phyloP scores from a whole-genome alignment of 1,140 invertebrate species.

The Leptinotarsa defecta region DNA sequence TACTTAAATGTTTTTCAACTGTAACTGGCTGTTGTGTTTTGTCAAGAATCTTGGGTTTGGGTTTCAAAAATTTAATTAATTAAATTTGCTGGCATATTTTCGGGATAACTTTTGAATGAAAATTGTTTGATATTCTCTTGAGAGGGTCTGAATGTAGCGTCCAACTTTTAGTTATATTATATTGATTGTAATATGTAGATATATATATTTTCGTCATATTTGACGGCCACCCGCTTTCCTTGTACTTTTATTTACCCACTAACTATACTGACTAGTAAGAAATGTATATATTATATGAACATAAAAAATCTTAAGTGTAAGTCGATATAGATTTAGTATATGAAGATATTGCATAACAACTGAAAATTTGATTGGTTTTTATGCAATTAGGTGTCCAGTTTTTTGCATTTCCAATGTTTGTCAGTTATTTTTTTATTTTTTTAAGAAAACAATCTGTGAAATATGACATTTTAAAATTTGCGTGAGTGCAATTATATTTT shows the following conservation, averaged over 20 bases:
- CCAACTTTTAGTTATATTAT: slow-evolving; percentile 32
- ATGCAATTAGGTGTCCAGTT: slow-evolving; percentile 33
- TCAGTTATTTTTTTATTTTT: slow-evolving; percentile 36
- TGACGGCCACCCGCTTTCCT: neutral
- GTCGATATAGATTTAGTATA: slow-evolving; percentile 16
- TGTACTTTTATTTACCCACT: neutral
- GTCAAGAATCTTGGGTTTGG: neutral
- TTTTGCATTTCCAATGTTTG: slow-evolving; percentile 47
- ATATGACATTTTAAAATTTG: slow-evolving; percentile 30
- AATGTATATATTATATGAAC: slow-evolving; percentile 29
- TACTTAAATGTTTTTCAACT: neutral
- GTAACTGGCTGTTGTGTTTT: neutral
- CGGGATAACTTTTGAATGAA: neutral
- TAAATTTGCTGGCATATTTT: neutral
- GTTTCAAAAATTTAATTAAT: neutral
- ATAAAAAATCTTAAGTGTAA: slow-evolving; percentile 23
- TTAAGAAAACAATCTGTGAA: slow-evolving; percentile 22
- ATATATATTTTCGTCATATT: slow-evolving; percentile 19
- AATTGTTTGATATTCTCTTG: neutral
- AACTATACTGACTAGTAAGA: slow-evolving; percentile 20
- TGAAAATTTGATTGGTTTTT: slow-evolving; percentile 23
- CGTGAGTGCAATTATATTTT: slow-evolving; percentile 31
- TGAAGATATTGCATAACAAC: slow-evolving; percentile 24
- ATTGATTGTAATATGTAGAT: slow-evolving; percentile 22
- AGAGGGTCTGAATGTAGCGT: slow-evolving; percentile 32